phyloP scores from a whole-genome alignment of 2,113 vertebrate genomes.

The Rattus rattus region DNA sequence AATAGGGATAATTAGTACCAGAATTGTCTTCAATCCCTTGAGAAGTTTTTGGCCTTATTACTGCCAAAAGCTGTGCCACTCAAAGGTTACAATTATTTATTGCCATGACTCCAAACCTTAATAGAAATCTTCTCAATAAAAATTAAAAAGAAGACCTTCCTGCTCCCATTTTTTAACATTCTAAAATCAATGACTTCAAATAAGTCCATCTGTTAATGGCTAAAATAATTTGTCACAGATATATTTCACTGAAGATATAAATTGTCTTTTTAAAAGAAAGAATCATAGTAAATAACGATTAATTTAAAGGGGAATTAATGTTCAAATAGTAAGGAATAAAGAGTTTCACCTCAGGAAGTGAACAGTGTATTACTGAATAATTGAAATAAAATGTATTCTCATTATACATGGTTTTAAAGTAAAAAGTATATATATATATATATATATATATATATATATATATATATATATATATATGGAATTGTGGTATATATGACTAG shows the following conservation, averaged over 20 bases:
- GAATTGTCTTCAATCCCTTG: slow-evolving; percentile 74
- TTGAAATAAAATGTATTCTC: neutral
- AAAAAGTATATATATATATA: neutral
- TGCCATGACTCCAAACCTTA: slow-evolving; percentile 68
- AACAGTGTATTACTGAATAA: neutral
- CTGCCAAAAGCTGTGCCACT: slow-evolving; percentile 52
- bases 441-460: no score
- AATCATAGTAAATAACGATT: slow-evolving; percentile 39
- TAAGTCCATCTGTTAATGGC: slow-evolving; percentile 69
- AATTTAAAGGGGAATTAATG: slow-evolving; percentile 12
- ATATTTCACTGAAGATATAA: slow-evolving; percentile 57
- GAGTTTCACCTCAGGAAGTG: neutral
- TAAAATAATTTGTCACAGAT: slow-evolving; percentile 71
- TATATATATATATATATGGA: no score
- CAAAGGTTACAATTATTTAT: slow-evolving; percentile 85
- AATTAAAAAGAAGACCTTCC: slow-evolving; percentile 65
- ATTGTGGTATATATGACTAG: neutral
- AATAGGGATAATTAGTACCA: slow-evolving; percentile 83
- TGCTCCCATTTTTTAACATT: slow-evolving; percentile 69
- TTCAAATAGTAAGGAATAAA: neutral
- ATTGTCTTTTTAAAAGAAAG: slow-evolving; percentile 21
- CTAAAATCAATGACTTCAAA: slow-evolving; percentile 82
- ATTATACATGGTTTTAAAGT: neutral
- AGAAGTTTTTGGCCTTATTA: slow-evolving; percentile 78
- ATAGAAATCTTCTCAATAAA: slow-evolving; percentile 79